Percentiles rank a stretch among this genome's conserved stretches.
phyloP scores from a whole-genome alignment of 2,797 vertebrate genomes.

The Sebastes oblongus region DNA sequence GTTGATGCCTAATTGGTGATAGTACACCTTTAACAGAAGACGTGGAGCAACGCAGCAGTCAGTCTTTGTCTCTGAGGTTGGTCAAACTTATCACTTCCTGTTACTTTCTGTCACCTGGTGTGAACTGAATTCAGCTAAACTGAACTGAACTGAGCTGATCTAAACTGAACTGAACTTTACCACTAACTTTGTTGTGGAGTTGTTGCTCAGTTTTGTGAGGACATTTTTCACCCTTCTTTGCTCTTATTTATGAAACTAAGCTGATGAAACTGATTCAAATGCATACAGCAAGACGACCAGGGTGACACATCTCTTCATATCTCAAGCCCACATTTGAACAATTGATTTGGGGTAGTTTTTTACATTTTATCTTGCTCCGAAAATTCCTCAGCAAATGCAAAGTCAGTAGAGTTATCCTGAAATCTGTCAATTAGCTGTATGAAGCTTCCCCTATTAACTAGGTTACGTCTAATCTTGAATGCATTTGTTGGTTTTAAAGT shows the following conservation, averaged over 20 bases:
- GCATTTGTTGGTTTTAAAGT: constrained; percentile 31
- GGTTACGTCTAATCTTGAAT: constrained; percentile 23
- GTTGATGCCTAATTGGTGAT: not conserved
- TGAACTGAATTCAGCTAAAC: not conserved
- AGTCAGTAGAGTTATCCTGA: constrained; percentile 5
- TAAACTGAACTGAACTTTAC: not conserved
- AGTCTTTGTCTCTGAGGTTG: constrained; percentile 1
- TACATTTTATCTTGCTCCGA: not conserved
- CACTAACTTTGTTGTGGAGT: not conserved
- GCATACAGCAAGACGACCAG: not conserved
- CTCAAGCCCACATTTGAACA: constrained; percentile 13
- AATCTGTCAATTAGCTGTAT: constrained; percentile 17
- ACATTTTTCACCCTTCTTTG: not conserved
- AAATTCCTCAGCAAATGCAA: not conserved
- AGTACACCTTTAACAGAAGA: not conserved
- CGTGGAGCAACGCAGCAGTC: not conserved
- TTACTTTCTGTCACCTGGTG: constrained; percentile 13
- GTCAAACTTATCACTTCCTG: constrained; percentile 8
- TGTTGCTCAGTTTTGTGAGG: not conserved
- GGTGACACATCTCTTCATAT: constrained; percentile 10
- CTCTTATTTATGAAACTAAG: constrained; percentile 13
- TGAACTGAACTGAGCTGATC: not conserved
- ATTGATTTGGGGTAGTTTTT: not conserved
- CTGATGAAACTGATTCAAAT: constrained; percentile 9
- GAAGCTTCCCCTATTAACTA: constrained; percentile 20